Evolutionary conservation across 2,888 invertebrate genomes (phyloP).

Genomic region (Agriopis leucophaearia): DNA sequence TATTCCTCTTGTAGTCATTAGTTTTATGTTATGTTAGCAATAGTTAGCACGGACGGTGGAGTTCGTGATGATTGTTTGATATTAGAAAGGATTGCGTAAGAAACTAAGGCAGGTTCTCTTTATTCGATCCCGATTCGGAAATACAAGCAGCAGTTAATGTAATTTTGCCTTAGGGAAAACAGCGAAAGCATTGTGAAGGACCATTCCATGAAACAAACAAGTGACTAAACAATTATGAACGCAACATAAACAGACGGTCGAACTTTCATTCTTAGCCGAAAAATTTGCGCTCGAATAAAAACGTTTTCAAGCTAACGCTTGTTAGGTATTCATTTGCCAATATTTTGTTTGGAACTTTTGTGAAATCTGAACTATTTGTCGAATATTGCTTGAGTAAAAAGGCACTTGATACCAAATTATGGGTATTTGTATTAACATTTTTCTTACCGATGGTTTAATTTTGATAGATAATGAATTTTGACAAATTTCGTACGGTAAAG

Average conservation of each 20-base stretch:
- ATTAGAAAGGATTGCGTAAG: conserved; percentile 1
- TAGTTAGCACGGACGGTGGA: no score
- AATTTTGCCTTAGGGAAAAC: conserved; percentile 30
- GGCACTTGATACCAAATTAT: no score
- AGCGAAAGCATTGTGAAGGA: conserved; percentile 31
- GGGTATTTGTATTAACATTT: no score
- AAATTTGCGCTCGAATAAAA: conserved; percentile 39
- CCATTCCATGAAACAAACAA: conserved; percentile 40
- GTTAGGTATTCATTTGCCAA: conserved; percentile 26
- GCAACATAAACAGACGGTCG: conserved; percentile 41
- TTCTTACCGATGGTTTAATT: no score
- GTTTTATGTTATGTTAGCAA: no score
- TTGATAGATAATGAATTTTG: no score
- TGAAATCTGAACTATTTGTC: conserved; percentile 20
- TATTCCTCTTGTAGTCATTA: no score
- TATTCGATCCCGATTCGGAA: conserved; percentile 26
- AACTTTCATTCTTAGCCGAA: conserved; percentile 40
- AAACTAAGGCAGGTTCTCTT: conserved; percentile 12
- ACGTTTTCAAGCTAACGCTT: conserved; percentile 23
- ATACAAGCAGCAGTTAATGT: conserved; percentile 26
- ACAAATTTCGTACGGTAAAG: no score
- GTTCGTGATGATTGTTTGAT: no score
- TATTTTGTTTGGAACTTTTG: conserved; percentile 33
- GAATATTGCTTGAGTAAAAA: no score
- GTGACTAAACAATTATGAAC: conserved; percentile 42